phyloP scores from a whole-genome alignment of 1,140 invertebrate species.

The Anastatus disparis region DNA sequence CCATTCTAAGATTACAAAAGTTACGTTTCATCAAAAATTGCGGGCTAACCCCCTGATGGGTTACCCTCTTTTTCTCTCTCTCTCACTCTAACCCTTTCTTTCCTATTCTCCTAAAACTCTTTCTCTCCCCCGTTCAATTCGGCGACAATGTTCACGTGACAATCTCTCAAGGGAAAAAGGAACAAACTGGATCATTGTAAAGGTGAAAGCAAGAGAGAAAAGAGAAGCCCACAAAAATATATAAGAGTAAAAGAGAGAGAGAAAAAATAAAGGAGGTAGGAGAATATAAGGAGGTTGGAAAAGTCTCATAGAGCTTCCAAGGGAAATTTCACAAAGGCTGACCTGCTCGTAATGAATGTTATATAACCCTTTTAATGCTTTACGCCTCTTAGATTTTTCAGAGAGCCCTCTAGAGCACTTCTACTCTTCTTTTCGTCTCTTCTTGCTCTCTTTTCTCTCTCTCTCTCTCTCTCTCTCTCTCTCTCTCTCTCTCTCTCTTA shows the following conservation, averaged over 20 bases:
- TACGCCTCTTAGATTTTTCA: constrained; percentile 68
- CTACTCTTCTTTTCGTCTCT: constrained; percentile 20
- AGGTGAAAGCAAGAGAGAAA: constrained; percentile 28
- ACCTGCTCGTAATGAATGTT: constrained; percentile 67
- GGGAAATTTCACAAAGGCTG: constrained; percentile 66
- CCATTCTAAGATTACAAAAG: too few relatives aligned
- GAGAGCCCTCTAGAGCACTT: constrained; percentile 54
- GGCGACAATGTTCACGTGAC: constrained; percentile 42
- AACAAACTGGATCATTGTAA: constrained; percentile 9
- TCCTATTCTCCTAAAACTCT: too few relatives aligned
- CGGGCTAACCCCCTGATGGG: too few relatives aligned
- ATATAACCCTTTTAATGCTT: constrained; percentile 69
- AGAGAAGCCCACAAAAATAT: not conserved
- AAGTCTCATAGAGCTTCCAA: constrained; percentile 47
- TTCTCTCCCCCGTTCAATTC: not conserved
- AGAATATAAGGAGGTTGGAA: constrained; percentile 3
- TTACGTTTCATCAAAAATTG: too few relatives aligned
- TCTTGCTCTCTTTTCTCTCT: constrained; percentile 31
- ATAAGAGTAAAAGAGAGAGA: not conserved
- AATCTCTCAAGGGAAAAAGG: constrained; percentile 36
- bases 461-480: constrained; percentile 1
- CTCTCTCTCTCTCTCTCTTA: constrained; percentile 48
- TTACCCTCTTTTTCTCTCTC: not conserved
- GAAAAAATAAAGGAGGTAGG: constrained; percentile 3
- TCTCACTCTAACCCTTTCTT: not conserved